Conservation (phyloP, 2,113 vertebrate species). For the Myxocyprinus asiaticus region DNA sequence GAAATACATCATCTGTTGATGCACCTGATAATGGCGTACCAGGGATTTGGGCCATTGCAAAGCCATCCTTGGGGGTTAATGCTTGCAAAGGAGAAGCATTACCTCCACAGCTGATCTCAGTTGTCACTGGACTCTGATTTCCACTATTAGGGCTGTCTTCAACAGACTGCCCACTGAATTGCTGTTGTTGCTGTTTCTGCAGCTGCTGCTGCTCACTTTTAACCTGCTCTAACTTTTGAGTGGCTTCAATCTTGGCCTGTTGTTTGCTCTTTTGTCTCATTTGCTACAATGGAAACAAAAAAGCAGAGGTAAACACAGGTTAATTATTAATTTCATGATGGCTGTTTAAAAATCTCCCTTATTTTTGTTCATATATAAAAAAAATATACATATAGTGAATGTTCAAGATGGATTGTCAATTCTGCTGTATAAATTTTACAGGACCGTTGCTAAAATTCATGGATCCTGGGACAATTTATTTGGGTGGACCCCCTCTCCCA, state of each 20-base stretch:
- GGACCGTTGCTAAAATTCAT: no score
- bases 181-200: slow-evolving; percentile 80
- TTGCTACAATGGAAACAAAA: slow-evolving; percentile 77
- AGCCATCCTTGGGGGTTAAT: slow-evolving; percentile 77
- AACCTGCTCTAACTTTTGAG: slow-evolving; percentile 93
- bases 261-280: slow-evolving; percentile 97
- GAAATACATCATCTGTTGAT: slow-evolving; percentile 84
- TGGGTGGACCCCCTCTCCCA: no score
- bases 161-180: slow-evolving; percentile 68
- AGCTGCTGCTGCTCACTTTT: slow-evolving; percentile 90
- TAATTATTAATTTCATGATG: neutral
- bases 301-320: slow-evolving; percentile 10
- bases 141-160: slow-evolving; percentile 76
- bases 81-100: slow-evolving; percentile 80
- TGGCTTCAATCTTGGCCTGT: slow-evolving; percentile 95
- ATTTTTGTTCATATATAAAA: no score
- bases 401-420: no score
- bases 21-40: slow-evolving; percentile 57
- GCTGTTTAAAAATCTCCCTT: no score
- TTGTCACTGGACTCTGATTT: slow-evolving; percentile 77
- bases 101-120: slow-evolving; percentile 75
- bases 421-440: no score
- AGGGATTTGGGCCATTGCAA: slow-evolving; percentile 73
- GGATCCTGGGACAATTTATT: no score
- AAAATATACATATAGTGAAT: no score